These are phyloP conservation scores for Anguilla obscura DNA, from an alignment of 2,797 vertebrate genomes.

Conservation along the genomic window DNA sequence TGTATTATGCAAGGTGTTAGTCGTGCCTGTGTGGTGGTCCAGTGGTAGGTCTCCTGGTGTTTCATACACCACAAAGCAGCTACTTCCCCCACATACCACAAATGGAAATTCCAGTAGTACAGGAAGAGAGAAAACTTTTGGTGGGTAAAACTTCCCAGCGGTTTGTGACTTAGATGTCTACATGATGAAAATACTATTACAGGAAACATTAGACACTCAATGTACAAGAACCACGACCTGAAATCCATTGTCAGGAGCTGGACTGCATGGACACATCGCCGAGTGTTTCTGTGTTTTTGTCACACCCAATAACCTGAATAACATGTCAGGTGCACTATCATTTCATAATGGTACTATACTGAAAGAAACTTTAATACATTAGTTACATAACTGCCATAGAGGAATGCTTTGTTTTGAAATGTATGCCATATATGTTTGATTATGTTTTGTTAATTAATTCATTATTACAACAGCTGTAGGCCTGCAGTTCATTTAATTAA, in stretches of 20 bases:
- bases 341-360: not conserved
- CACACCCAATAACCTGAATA: not conserved
- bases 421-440: not conserved
- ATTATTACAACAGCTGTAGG: not conserved
- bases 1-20: not conserved
- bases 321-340: not conserved
- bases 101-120: not conserved
- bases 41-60: not conserved
- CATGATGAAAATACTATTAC: not conserved
- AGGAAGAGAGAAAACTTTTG: not conserved
- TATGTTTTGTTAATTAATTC: not conserved
- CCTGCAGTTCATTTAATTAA: not conserved
- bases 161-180: not conserved
- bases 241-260: not conserved
- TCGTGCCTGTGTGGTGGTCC: not conserved
- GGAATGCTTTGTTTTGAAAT: not conserved
- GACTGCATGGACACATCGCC: not conserved
- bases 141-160: not conserved
- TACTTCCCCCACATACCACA: not conserved
- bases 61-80: not conserved
- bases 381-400: no score
- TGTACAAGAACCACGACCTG: not conserved
- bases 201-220: not conserved
- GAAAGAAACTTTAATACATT: not conserved
- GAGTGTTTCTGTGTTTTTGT: not conserved